phyloP scores from a whole-genome alignment of 2,113 vertebrate species.

The Lagenorhynchus albirostris region DNA sequence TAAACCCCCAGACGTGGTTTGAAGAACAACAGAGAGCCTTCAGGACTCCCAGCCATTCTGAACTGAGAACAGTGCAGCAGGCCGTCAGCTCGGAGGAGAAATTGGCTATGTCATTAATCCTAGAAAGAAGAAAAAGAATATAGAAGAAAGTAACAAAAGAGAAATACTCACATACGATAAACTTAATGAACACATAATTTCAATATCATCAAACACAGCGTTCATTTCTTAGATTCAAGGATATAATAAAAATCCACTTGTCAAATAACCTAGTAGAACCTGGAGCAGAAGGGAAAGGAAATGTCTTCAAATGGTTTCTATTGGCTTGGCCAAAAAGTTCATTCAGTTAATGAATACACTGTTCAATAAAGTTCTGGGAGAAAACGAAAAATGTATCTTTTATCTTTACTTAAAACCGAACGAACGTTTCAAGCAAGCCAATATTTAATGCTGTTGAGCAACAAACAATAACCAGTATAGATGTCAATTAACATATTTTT shows the following conservation, averaged over 20 bases:
- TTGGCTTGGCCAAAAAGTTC: too few species aligned
- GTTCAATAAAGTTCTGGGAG: too few species aligned
- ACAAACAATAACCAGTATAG: neutral
- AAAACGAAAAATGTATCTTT: too few species aligned
- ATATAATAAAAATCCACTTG: neutral
- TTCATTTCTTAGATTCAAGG: neutral
- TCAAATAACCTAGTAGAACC: neutral
- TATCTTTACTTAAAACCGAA: too few species aligned
- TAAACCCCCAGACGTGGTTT: constrained; percentile 84
- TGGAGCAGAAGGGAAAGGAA: neutral
- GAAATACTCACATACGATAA: rapidly evolving
- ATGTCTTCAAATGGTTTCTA: neutral
- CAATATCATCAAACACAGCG: neutral
- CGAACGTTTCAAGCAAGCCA: neutral
- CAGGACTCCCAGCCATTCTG: constrained; percentile 80
- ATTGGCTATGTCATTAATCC: constrained; percentile 81
- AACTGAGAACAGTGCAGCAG: constrained; percentile 82
- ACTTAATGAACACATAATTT: neutral
- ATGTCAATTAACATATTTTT: neutral
- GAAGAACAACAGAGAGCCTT: constrained; percentile 86
- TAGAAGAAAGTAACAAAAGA: neutral
- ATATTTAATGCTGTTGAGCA: neutral
- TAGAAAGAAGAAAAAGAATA: constrained; percentile 39
- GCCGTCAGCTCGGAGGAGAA: constrained; percentile 80
- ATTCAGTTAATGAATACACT: too few species aligned